Base-by-base conservation (phyloP, 2,797 vertebrate genomes). In the Pelodytes ibericus region DNA sequence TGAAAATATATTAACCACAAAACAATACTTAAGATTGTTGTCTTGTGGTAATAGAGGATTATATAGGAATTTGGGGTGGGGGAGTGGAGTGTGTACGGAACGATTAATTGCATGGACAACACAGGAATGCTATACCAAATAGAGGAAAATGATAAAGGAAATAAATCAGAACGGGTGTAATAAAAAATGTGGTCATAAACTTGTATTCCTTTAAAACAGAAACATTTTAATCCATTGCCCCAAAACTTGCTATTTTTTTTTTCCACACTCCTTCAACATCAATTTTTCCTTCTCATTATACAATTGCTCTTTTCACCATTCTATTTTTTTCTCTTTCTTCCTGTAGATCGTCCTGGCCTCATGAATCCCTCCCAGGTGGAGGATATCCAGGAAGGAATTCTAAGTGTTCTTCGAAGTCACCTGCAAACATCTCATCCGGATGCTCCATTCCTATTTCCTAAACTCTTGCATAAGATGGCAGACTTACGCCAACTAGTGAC, bases 401-500 rank as follows among this genome's bases (percentile, higher is more conserved):
- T 99, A 49, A 95, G 94, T 74, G 96, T 94, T 9, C 93, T 99
- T 56, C 93, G 98, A 90, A 95, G 95, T 75, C 98, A 99, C 84
- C 91, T 99, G 77, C 96, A 96, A 82, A 88, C 90, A 79, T 97
- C 98, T 91, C 98, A 99, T 89, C 95, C 96, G 0, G 96, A 98
- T 65, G 94, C 94, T 47, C 89, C 93, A 86, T 97, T 98, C 92
- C 96, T 99, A 89, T 99, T 99, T 88, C 97, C 98, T 83, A 99
- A 99, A 88, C 92, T 99, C 89, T 94, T 99, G 87, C 97, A 99
- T 92, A 99, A 99, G 90, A 99, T 99, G 98, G 98, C 98, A 0
- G 98, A 99, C 89, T 92, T 99, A 77, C 90, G 98, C 81, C 98
- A 99, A 88, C 90, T 99, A 84, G 98, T 99, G 86, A 98, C 98